Evolutionary conservation across 2,113 vertebrate species (phyloP).

Genomic region (Dunckerocampus dactyliophorus): DNA sequence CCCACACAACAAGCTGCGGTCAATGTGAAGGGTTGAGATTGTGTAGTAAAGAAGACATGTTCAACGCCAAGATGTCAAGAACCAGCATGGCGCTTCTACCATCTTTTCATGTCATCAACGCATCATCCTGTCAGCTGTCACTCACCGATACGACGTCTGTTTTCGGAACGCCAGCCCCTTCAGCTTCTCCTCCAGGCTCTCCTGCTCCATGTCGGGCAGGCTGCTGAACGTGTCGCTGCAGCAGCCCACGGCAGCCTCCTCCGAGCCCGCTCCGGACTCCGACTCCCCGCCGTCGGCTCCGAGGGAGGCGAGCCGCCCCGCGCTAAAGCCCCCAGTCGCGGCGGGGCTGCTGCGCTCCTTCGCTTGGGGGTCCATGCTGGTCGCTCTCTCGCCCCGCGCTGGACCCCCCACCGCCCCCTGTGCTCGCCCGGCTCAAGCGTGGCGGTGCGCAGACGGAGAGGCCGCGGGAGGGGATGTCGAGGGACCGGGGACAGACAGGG

Average conservation of each 20-base stretch:
- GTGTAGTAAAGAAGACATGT: background rate
- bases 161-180: conserved; percentile 67
- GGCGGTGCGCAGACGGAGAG: conserved; percentile 21
- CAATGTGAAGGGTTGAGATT: conserved; percentile 5
- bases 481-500: no score
- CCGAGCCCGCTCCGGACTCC: conserved; percentile 64
- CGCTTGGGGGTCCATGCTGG: conserved; percentile 66
- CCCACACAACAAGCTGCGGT: conserved; percentile 21
- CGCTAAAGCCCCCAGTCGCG: conserved; percentile 26
- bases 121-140: conserved; percentile 1
- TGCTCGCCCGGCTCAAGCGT: conserved; percentile 2
- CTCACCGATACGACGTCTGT: conserved; percentile 70
- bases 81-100: conserved; percentile 1
- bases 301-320: conserved; percentile 48
- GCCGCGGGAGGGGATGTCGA: conserved; percentile 10
- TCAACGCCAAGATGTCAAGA: background rate
- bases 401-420: conserved; percentile 47
- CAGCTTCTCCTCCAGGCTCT: conserved; percentile 63
- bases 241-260: conserved; percentile 56
- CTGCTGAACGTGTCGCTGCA: conserved; percentile 65
- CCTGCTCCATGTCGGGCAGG: conserved; percentile 64
- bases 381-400: conserved; percentile 39
- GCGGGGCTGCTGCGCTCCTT: conserved; percentile 30
- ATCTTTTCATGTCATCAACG: conserved; percentile 13
- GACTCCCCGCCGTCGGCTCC: conserved; percentile 68